Percentiles rank a stretch among this genome's conserved stretches.
Conservation (phyloP, 2,888 invertebrate genomes). For the Strigamia maritima region DNA sequence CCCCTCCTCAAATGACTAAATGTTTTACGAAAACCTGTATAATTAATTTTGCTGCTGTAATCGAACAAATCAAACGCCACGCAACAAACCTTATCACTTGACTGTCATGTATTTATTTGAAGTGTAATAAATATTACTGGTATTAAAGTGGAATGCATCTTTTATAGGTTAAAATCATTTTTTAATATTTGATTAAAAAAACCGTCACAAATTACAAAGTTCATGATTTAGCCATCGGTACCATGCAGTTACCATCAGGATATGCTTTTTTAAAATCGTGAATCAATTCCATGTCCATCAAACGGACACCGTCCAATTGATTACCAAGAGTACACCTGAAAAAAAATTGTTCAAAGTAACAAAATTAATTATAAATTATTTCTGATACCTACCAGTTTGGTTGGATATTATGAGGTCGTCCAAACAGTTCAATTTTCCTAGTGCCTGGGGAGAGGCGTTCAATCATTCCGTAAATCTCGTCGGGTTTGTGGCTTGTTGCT, state of each 20-base stretch:
- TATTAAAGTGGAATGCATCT: not conserved
- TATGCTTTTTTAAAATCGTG: conserved; percentile 85
- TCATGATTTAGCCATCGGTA: conserved; percentile 41
- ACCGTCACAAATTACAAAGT: not conserved
- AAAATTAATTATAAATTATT: not conserved
- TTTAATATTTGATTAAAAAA: not conserved
- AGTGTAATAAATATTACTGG: conserved; percentile 35
- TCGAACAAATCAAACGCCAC: conserved; percentile 34
- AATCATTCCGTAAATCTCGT: conserved; percentile 97
- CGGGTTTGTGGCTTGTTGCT: conserved; percentile 96
- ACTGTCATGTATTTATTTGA: conserved; percentile 36
- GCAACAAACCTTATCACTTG: conserved; percentile 35
- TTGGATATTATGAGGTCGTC: conserved; percentile 94
- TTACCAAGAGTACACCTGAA: conserved; percentile 78
- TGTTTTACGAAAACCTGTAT: conserved; percentile 28
- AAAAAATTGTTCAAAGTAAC: not conserved
- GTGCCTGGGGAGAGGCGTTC: conserved; percentile 95
- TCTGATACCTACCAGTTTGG: conserved; percentile 77
- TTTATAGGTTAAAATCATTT: not conserved
- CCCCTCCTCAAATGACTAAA: conserved; percentile 23
- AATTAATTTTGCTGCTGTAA: conserved; percentile 30
- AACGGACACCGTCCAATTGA: conserved; percentile 89
- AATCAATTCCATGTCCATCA: conserved; percentile 88
- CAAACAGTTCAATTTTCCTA: conserved; percentile 94
- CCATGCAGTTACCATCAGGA: conserved; percentile 69